Base-by-base conservation (phyloP, 2,888 invertebrate species). In the Watsonalla binaria region DNA sequence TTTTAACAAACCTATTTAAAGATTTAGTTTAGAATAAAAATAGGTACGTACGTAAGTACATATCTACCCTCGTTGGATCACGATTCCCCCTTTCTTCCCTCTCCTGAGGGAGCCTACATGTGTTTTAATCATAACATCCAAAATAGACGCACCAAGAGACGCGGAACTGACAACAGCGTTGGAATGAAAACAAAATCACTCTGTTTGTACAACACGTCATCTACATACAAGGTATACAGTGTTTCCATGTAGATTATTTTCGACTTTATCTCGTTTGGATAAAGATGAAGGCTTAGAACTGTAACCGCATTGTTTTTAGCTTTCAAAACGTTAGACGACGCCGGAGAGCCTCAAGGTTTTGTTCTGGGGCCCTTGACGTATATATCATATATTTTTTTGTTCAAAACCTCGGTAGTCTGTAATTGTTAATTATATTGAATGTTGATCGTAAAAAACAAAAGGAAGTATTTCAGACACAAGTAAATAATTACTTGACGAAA, bases 121-220 rank as follows among this genome's bases (percentile, higher is more conserved):
- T 49, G 49, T 49, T 49, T 49, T 37, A 37, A 49, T 49, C 49
- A 49, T 49, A 37, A 49, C 49, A 49, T 37, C 37, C 37, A 14
- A 49, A 49, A 49, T 49, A 49, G 49, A 49, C 47, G n/a, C 34
- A 7, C 6, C 8, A 15, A 39, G 9, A 14, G 14, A 49, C 15
- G 11, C 37, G 13, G 49, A 2, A 49, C 49, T 49, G 39, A 15
- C 49, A 49, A 35, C 33, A 35, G 37, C 49, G 14, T 49, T 49
- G 14, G 49, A 37, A 37, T 49, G 13, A 49, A 42, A 49, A 49
- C 49, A 49, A 49, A 48, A 9, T 49, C 49, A n/a, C 8, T 42
- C 42, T 49, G 49, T 49, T 49, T 49, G 11, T 11, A 11, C 42
- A 42, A 49, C 49, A 49, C n/a, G 49, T 37, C 49, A 37, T 49